Percentiles rank a stretch among this genome's conserved stretches.
Evolutionary conservation across 2,113 vertebrate genomes (phyloP).

Genomic region (Paramisgurnus dabryanus): DNA sequence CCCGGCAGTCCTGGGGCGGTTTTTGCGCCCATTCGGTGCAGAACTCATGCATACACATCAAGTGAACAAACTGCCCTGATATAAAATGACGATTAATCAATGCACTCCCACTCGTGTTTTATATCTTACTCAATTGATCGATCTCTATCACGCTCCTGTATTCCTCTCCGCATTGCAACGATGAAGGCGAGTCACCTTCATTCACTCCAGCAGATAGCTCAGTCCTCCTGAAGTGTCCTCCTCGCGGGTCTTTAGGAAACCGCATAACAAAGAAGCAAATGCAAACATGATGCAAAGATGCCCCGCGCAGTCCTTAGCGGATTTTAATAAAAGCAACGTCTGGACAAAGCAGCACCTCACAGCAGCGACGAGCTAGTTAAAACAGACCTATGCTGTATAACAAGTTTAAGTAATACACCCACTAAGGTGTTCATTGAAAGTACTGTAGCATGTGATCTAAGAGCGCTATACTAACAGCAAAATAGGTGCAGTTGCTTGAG

Average conservation of each 20-base stretch:
- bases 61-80: constrained; percentile 71
- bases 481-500: constrained; percentile 76
- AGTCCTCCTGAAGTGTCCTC: constrained; percentile 70
- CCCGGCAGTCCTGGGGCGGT: constrained; percentile 89
- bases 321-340: not conserved
- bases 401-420: constrained; percentile 15
- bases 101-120: constrained; percentile 5
- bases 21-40: constrained; percentile 96
- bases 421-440: constrained; percentile 9
- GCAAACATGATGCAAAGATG: constrained; percentile 69
- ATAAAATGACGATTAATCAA: constrained; percentile 24
- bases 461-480: constrained; percentile 68
- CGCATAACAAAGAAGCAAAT: constrained; percentile 67
- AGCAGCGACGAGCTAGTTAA: not conserved
- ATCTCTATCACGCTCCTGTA: constrained; percentile 64
- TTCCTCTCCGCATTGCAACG: constrained; percentile 81
- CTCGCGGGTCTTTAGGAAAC: constrained; percentile 62
- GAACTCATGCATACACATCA: constrained; percentile 98
- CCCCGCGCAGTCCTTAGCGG: constrained; percentile 2
- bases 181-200: constrained; percentile 78
- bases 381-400: not conserved
- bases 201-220: constrained; percentile 70
- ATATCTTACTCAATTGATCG: constrained; percentile 49
- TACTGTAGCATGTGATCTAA: constrained; percentile 32
- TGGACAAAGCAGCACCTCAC: not conserved